Base-by-base conservation (phyloP, 2,797 vertebrate species). In the Valencia hispanica region DNA sequence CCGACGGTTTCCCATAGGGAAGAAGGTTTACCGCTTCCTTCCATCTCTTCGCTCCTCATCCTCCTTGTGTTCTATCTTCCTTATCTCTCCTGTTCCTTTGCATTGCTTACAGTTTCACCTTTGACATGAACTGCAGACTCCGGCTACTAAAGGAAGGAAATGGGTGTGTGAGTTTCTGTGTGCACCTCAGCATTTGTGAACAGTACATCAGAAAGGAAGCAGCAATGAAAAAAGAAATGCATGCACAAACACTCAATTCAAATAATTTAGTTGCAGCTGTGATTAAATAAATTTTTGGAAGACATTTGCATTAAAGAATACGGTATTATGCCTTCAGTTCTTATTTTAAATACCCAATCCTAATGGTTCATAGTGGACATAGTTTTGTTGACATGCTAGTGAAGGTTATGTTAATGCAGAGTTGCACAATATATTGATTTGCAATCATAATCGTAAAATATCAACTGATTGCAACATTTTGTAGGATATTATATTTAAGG, bases 131-230 rank as follows among this genome's bases (percentile, higher is more conserved):
- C 75, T 51, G 70, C 77, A 76, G 68, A 73, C 81, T 76, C 77
- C 70, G 77, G 78, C 82, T 72, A 65, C 84, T 65, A 70, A 83
- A 85, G 91, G 91, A 90, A 92, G 92, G 92, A 91, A 91, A 81
- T 78, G 84, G 83, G 89, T 79, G 81, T 83, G 82, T 77, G 70
- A 11, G 82, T 47, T 32, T 72, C 51, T 77, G 82, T 78, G 78
- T 53, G 76, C n/a, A 73, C 59, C 34, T 77, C 74, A 75, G 71
- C 82, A 80, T 77, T 84, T 73, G 83, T 75, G 73, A 78, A 84
- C 50, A 68, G 57, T 75, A 65, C 68, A 76, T 83, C 79, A 86
- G 90, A 86, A 92, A 91, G 89, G 89, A 91, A 94, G 75, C 84
- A 61, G 77, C 70, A 74, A 48, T 68, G 84, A 87, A 76, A 85